phyloP scores from a whole-genome alignment of 2,888 invertebrate genomes.

The Plagodis dolabraria region DNA sequence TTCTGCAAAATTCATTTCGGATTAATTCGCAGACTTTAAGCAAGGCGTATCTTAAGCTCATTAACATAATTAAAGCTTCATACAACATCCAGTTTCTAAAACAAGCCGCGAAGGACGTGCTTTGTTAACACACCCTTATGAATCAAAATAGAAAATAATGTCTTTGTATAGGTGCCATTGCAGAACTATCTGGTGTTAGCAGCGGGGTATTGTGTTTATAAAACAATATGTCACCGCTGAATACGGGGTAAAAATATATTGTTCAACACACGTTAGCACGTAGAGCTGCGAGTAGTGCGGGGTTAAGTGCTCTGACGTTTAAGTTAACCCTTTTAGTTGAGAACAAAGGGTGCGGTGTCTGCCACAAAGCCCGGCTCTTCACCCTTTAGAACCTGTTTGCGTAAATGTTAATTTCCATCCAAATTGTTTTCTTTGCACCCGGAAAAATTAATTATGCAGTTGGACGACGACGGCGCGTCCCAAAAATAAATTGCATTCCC shows the following conservation, averaged over 20 bases:
- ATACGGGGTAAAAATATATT: constrained; percentile 51
- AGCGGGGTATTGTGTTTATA: constrained; percentile 11
- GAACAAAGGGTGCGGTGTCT: constrained; percentile 64
- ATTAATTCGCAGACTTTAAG: constrained; percentile 45
- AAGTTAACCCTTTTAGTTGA: constrained; percentile 71
- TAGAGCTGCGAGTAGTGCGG: constrained; percentile 44
- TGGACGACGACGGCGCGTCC: constrained; percentile 42
- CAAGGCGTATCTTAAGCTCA: constrained; percentile 43
- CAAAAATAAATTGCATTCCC: constrained; percentile 47
- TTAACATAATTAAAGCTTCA: constrained; percentile 41
- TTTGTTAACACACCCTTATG: constrained; percentile 25
- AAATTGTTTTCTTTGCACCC: constrained; percentile 59
- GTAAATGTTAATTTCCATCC: constrained; percentile 59
- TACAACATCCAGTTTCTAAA: constrained; percentile 22
- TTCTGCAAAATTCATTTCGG: constrained; percentile 43
- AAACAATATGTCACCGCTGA: constrained; percentile 44
- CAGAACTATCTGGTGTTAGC: constrained; percentile 22
- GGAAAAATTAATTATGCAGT: constrained; percentile 50
- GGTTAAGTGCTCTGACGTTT: constrained; percentile 63
- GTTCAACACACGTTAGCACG: constrained; percentile 55
- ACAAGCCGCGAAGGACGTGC: constrained; percentile 25
- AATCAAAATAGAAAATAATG: constrained; percentile 25
- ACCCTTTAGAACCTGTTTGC: constrained; percentile 48
- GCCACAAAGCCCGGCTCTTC: constrained; percentile 36
- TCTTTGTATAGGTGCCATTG: constrained; percentile 14